Evolutionary conservation across 2,888 invertebrate genomes (phyloP), one percentile per base, ranked within the genome.

Genomic region (Dichetophora obliterata): DNA sequence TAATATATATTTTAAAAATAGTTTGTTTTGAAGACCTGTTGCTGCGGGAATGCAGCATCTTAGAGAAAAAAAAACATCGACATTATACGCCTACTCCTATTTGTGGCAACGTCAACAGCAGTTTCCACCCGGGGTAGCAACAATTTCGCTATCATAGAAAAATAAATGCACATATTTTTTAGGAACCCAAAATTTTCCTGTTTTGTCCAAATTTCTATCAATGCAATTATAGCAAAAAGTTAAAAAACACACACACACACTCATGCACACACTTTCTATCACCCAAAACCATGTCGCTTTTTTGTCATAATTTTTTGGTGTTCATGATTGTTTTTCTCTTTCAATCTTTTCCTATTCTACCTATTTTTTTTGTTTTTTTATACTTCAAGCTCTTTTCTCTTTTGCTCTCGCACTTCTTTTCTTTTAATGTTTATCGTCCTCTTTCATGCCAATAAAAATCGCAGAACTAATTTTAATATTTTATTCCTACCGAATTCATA

Each of bases 401-500:
- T 16, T 68, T 43, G 52, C 24, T 66, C 50, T 57, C 24, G 52
- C 37, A 24, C n/a, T 54, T 24, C 31, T 63, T 34, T 63, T 37
- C 63, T 63, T 61, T 31, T 50, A 37, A 57, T 75, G 59, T 70
- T 76, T 14, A 66, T 57, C 65, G 37, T 68, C 37, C 37, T 24
- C 68, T 54, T 74, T 72, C 59, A 11, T 34, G 37, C 52, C 54
- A 70, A 34, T 50, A 68, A 66, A 22, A 68, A 68, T 43, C 66
- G 22, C 27, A 27, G 31, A 27, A 63, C n/a, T 31, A 63, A 31
- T 63, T 63, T 63, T n/a, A 63, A n/a, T 24, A 68, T 37, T 34
- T 52, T 27, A 31, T 54, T 70, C 70, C 59, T 68, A 76, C 34
- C 65, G 69, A 72, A 74, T 76, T 76, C 79, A 84, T 83, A 84